Conservation (phyloP, 2,113 vertebrate species). For the Protomyctophum bolini region DNA sequence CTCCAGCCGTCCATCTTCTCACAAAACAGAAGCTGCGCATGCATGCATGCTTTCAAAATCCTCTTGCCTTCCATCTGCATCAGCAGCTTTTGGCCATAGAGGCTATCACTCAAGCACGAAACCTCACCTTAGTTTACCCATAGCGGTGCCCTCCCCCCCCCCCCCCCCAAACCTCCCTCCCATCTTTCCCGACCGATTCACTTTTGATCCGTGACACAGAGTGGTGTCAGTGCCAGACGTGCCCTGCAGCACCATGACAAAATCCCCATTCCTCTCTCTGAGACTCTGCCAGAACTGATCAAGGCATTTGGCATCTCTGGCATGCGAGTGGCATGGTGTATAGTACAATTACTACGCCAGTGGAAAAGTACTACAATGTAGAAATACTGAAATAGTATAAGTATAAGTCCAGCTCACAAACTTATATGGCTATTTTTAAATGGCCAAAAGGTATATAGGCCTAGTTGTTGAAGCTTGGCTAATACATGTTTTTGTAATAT, state of each 20-base stretch:
- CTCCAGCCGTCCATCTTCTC: not conserved
- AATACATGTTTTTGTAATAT: too few species aligned
- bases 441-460: too few species aligned
- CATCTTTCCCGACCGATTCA: not conserved
- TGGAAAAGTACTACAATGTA: too few species aligned
- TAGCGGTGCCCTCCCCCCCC: not conserved
- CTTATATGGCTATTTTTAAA: too few species aligned
- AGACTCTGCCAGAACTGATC: conserved; percentile 19
- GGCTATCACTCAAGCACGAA: conserved; percentile 6
- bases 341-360: too few species aligned
- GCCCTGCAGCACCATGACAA: not conserved
- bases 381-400: too few species aligned
- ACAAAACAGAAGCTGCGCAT: too few species aligned
- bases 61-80: not conserved
- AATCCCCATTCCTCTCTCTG: not conserved
- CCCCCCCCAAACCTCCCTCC: not conserved
- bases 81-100: not conserved
- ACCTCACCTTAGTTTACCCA: conserved; percentile 2
- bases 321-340: not conserved
- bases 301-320: conserved; percentile 32
- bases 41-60: too few species aligned
- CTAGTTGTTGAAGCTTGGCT: too few species aligned
- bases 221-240: not conserved
- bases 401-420: too few species aligned
- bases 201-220: not conserved